Base-by-base conservation (phyloP, 1,140 invertebrate species). In the Drosophila grimshawi region DNA sequence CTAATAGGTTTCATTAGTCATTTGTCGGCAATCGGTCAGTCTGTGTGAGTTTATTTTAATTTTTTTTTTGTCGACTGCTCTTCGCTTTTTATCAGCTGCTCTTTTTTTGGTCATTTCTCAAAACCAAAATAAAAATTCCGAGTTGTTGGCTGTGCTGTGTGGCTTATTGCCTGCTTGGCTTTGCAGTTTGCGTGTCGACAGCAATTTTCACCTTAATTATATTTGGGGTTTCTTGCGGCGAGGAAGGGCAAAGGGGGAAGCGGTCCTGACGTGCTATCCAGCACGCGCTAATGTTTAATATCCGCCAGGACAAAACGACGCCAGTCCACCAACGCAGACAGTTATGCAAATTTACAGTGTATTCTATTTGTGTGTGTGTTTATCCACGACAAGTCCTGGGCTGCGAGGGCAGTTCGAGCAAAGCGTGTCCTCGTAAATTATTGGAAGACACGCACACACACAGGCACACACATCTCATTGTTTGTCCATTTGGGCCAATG, bases 181-280 rank as follows among this genome's bases (percentile, higher is more conserved):
- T 68, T 80, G 41, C 45, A 48, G 59, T 78, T 89, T 78, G 85
- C 85, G 85, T 89, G 85, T 89, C 85, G 85, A 90, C 85, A 85
- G 85, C 85, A 89, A 89, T 89, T 89, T 89, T 89, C 85, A 85
- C 86, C 85, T 89, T 89, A 89, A 89, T 89, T 89, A 89, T 89
- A 89, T 82, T 76, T 81, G 69, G 55, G 71, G 68, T 60, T 46
- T 30, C 60, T 57, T 57, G 39, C 27, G 3, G 52, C 19, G 5
- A 30, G 68, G 49, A 69, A 63, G 55, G 57, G 52, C 43, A n/a
- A 33, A 33, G 33, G 48, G 45, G 67, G 19, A 29, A 29, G 52
- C 46, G 67, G 49, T 46, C 48, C 19, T 65, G 62, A 53, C 27
- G 39, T 61, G 71, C 55, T 86, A 85, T 83, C 52, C 85, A 89